These are phyloP conservation scores for Drosophila trapezifrons DNA, from an alignment of 1,140 invertebrate species.

Conservation along the genomic window DNA sequence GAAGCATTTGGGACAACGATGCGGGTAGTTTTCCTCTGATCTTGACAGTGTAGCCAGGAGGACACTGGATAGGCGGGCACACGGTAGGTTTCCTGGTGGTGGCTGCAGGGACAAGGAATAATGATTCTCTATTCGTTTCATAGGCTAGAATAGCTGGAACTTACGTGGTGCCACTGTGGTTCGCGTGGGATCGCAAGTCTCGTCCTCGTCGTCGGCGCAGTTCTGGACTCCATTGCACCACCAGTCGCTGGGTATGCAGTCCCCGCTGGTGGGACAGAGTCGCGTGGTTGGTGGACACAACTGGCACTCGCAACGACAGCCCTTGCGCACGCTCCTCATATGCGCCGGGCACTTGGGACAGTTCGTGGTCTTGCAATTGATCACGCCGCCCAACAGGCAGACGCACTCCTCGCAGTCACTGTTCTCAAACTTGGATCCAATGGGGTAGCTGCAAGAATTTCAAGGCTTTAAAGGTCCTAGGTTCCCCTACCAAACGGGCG, in stretches of 20 bases:
- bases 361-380: constrained; percentile 7
- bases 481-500: too few species aligned
- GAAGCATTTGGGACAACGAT: constrained; percentile 2
- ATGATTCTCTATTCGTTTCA: not conserved
- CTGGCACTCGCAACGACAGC: constrained; percentile 14
- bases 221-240: constrained; percentile 18
- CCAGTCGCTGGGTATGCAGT: constrained; percentile 13
- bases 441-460: constrained; percentile 3
- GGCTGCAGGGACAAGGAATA: not conserved
- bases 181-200: constrained; percentile 4
- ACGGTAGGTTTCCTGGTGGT: constrained; percentile 8
- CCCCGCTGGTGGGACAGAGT: constrained; percentile 11
- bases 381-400: constrained; percentile 9
- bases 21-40: constrained; percentile 9
- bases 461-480: not conserved
- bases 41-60: constrained; percentile 14
- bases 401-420: constrained; percentile 18
- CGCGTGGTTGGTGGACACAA: constrained; percentile 18
- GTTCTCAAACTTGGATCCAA: constrained; percentile 16
- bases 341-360: constrained; percentile 11
- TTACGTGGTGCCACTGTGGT: constrained; percentile 12
- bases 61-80: constrained; percentile 7
- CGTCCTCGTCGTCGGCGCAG: constrained; percentile 18
- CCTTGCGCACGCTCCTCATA: constrained; percentile 1
- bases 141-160: not conserved